A percentile compares a stretch with the other conserved stretches of the same genome.
Conservation (phyloP, 2,888 invertebrate genomes). For the Ethmia dodecea region DNA sequence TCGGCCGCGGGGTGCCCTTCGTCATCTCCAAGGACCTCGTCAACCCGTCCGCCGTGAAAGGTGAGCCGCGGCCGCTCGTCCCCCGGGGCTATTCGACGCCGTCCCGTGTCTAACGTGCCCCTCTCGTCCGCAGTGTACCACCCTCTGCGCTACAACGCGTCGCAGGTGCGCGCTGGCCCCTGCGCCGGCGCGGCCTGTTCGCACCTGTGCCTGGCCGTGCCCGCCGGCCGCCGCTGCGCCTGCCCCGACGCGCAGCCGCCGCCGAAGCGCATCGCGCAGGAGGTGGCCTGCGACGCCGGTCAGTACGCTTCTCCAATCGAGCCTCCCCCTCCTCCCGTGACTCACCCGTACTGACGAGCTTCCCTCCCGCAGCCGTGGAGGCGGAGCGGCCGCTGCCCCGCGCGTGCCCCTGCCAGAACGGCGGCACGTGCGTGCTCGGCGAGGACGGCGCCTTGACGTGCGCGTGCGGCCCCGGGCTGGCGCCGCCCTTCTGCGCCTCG, state of each 20-base stretch:
- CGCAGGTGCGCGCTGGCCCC: slow-evolving; percentile 68
- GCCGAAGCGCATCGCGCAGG: slow-evolving; percentile 78
- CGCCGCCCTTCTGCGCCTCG: slow-evolving; percentile 84
- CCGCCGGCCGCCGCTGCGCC: slow-evolving; percentile 91
- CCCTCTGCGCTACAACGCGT: slow-evolving; percentile 87
- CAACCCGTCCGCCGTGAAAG: slow-evolving; percentile 91
- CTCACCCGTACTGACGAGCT: not conserved
- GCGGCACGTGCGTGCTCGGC: slow-evolving; percentile 83
- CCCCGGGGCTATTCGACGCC: not conserved
- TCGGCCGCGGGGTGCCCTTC: slow-evolving; percentile 94
- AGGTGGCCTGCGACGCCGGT: slow-evolving; percentile 89
- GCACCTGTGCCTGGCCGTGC: slow-evolving; percentile 94
- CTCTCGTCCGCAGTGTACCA: slow-evolving; percentile 81
- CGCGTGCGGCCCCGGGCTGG: slow-evolving; percentile 78
- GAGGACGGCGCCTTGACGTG: slow-evolving; percentile 80
- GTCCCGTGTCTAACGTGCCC: not conserved
- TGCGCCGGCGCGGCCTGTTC: slow-evolving; percentile 85
- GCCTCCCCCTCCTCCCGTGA: not conserved
- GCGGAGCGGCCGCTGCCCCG: slow-evolving; percentile 84
- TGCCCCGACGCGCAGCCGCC: slow-evolving; percentile 87
- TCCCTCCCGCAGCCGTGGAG: slow-evolving; percentile 79
- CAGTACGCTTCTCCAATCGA: not conserved
- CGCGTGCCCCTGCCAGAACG: slow-evolving; percentile 91
- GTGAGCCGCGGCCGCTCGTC: too few species aligned
- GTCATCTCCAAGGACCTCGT: slow-evolving; percentile 89